Evolutionary conservation across 2,113 vertebrate genomes (phyloP).

Genomic region (Tychaedon coryphoeus): DNA sequence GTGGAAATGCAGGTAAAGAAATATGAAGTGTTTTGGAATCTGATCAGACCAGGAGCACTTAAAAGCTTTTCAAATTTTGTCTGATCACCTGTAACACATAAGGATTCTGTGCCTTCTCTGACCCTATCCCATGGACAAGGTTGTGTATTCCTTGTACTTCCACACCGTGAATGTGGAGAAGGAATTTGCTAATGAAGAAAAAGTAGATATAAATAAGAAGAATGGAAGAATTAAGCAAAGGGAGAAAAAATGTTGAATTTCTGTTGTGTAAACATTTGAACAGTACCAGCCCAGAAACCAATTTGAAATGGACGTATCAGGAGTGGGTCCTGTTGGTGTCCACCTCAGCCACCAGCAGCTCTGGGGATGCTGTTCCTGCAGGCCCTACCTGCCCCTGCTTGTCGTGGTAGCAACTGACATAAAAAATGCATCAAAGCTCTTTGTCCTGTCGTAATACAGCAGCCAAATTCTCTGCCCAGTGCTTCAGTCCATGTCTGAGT

Average conservation of each 20-base stretch:
- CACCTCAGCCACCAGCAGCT: background rate
- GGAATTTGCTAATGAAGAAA: background rate
- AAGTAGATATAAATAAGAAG: background rate
- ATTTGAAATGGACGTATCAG: accelerated
- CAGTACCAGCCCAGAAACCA: background rate
- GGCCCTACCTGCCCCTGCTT: background rate
- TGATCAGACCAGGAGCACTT: background rate
- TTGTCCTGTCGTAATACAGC: background rate
- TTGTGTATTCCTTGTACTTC: background rate
- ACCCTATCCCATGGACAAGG: background rate
- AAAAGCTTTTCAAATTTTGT: background rate
- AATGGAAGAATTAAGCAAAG: background rate
- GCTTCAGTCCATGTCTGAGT: background rate
- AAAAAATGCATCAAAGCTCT: background rate
- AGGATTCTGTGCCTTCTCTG: background rate
- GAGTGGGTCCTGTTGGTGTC: background rate
- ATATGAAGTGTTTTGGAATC: background rate
- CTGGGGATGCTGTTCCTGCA: background rate
- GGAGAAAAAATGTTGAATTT: background rate
- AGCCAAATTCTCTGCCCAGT: background rate
- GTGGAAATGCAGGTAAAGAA: background rate
- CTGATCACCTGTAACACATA: background rate
- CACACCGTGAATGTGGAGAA: background rate
- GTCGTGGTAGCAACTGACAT: accelerated
- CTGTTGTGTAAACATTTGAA: background rate